Evolutionary conservation across 37 sponge, comb jelly and placozoan genomes (phyloP), one percentile per base, ranked within the genome.

Genomic region (Chondrilla cf. caribensis): DNA sequence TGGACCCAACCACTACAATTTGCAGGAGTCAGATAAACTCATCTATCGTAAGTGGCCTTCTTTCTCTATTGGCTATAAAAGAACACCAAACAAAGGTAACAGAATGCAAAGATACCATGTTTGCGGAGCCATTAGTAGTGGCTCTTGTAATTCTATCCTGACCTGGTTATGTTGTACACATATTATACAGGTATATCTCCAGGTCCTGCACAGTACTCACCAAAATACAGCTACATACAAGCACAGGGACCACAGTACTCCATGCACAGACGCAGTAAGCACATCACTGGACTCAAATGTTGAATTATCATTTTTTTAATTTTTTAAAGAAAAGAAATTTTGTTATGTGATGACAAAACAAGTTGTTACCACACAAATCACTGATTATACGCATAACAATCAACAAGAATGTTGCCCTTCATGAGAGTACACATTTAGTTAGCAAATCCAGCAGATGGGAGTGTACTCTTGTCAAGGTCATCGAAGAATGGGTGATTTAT

Each of bases 401-500:
- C 24, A 26, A 9, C 28, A 78, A 47, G 11, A 47, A 47, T 47
- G 51, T 11, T 14, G 51, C 18, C 6, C 29, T 15, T 62, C 64
- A 62, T 62, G 64, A 7, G 29, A 62, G 36, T 32, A 41, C 25
- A 73, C 38, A 73, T 25, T 25, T 19, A 2, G 8, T 35, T 19
- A 32, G 22, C 76, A 40, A 73, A 73, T 4, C 44, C 79, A 2
- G 54, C 42, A 24, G 88, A 85, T 36, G 97, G 97, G 19, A 97
- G 91, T 9, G 79, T 80, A 11, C 90, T 78, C 72, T 92, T 94
- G 83, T 92, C 91, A 29, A 97, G 87, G 54, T 94, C 95, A n/a
- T 89, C 86, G 70, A 98, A 98, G 85, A 93, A 98, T 2, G 94
- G 86, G 82, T 98, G 99, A n/a, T 84, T 60, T 62, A 98, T 58